Evolutionary conservation across 2,888 invertebrate species (phyloP), one percentile per base, ranked within the genome.

Genomic region (Cylloceria caligata): DNA sequence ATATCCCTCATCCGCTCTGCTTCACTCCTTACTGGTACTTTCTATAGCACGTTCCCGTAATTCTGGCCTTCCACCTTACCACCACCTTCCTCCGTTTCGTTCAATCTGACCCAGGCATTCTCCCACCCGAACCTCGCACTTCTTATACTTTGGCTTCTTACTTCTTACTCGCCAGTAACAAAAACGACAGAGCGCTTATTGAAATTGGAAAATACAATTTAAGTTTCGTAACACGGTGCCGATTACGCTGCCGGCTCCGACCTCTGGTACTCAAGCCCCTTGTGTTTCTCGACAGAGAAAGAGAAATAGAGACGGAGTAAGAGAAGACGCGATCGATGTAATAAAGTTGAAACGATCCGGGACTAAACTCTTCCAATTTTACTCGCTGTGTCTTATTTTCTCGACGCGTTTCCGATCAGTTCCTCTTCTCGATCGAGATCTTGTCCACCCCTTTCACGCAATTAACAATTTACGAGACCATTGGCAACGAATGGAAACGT

Each of bases 161-260:
- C 47, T 77, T 81, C 76, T 69, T 68, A 68, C 77, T 81, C 73
- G 64, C 24, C 72, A 65, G 55, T 52, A 69, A 60, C 34, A 47
- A 67, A 55, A 67, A 79, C 60, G 27, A 55, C 27, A 11, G 47
- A 68, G 45, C 73, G 83, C 78, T 85, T 85, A 81, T 86, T 83
- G 80, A 85, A 85, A 86, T 86, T 81, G 80, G 60, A 83, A 86
- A 83, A 85, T 83, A 80, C 71, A 79, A 81, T 81, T 84, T 83
- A 82, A 82, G 68, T 85, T 85, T 76, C n/a, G 39, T 45, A 47
- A 34, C 60, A 34, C 73, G 52, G 52, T 68, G 62, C 36, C 21
- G 67, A 75, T 73, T 47, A 16, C 57, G 34, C 62, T 24, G 36
- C 52, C 34, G 34, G 11, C 42, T 39, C 16, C 11, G 24, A 52